phyloP scores from a whole-genome alignment of 2,113 vertebrate genomes.

The Eublepharis macularius region DNA sequence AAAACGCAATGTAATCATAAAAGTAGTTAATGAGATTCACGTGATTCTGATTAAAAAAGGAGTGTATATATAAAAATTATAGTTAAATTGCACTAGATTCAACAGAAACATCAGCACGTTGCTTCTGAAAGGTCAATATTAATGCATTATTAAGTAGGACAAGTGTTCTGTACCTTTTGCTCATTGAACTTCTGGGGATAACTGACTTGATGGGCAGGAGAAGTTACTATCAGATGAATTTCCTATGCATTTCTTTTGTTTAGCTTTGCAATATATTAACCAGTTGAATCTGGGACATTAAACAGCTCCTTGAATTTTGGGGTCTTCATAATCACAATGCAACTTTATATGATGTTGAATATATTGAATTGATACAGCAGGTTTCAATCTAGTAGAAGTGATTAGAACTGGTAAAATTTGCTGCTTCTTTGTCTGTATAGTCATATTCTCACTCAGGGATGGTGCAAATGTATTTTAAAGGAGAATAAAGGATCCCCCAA shows the following conservation, averaged over 20 bases:
- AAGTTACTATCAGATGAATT: background rate
- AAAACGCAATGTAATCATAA: background rate
- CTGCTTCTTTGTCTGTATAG: conserved; percentile 18
- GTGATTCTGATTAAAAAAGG: too few relatives aligned
- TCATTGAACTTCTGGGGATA: background rate
- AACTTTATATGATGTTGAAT: conserved; percentile 6
- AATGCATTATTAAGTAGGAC: background rate
- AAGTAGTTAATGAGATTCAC: background rate
- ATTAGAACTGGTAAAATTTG: background rate
- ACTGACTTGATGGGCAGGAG: background rate
- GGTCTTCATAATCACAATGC: conserved; percentile 17
- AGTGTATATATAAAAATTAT: too few relatives aligned
- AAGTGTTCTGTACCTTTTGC: background rate
- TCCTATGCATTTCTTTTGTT: background rate
- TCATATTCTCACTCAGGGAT: background rate
- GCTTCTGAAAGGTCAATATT: background rate
- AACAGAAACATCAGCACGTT: too few relatives aligned
- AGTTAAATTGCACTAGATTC: too few relatives aligned
- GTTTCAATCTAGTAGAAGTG: conserved; percentile 9
- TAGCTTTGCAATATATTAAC: background rate
- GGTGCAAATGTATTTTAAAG: background rate
- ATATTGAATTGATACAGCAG: background rate
- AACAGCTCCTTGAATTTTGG: background rate
- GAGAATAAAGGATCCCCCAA: background rate
- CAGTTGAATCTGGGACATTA: background rate